Conservation (phyloP, 2,797 vertebrate species). For the Squalus acanthias region DNA sequence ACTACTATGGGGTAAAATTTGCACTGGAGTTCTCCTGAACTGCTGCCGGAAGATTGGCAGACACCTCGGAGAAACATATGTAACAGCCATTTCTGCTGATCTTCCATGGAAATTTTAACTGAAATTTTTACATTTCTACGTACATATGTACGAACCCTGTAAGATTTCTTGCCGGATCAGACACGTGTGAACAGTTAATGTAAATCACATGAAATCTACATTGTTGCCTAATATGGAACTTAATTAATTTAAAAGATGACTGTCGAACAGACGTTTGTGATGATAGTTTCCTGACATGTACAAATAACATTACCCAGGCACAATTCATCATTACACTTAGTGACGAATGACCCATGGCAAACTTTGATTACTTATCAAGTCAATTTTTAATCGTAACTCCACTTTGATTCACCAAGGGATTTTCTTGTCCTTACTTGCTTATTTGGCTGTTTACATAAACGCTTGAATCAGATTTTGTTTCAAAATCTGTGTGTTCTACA, state of each 20-base stretch:
- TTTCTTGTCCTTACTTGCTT: neutral
- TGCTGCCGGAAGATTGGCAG: neutral
- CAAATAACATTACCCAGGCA: conserved; percentile 2
- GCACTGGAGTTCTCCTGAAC: neutral
- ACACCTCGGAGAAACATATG: neutral
- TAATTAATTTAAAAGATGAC: neutral
- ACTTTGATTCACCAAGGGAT: neutral
- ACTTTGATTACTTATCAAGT: conserved; percentile 13
- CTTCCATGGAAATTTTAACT: neutral
- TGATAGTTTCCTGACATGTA: conserved; percentile 15
- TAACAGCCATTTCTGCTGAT: neutral
- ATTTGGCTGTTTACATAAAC: neutral
- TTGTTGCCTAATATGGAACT: neutral
- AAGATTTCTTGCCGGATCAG: neutral
- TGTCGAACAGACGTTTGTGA: neutral
- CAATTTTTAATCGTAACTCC: neutral
- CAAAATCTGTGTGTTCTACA: neutral
- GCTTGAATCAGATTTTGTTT: neutral
- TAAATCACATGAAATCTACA: too few species aligned
- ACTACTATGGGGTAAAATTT: neutral
- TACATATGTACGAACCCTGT: neutral
- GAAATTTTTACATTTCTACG: neutral
- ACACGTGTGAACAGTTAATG: neutral
- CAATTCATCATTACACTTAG: neutral
- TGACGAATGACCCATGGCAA: conserved; percentile 5